A percentile compares a stretch with the other conserved stretches of the same genome.
phyloP scores from a whole-genome alignment of 2,797 vertebrate species.

The Alca torda region DNA sequence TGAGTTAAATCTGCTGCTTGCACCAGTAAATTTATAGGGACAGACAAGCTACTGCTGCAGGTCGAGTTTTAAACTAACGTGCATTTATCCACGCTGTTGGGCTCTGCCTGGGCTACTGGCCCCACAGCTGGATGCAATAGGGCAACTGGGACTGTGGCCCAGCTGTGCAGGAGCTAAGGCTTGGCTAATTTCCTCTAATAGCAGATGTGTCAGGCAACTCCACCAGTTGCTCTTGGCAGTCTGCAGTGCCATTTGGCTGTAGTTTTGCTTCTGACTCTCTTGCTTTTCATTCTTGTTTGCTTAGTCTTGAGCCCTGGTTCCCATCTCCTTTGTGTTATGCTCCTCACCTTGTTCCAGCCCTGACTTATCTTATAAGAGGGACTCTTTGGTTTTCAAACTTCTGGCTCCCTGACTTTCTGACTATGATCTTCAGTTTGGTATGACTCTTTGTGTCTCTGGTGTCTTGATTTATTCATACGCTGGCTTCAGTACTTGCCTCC shows the following conservation, averaged over 20 bases:
- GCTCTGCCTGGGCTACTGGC: constrained; percentile 29
- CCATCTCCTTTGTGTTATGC: not conserved
- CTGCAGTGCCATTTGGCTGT: constrained; percentile 45
- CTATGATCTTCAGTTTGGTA: not conserved
- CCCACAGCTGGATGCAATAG: constrained; percentile 50
- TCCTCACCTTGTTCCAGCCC: constrained; percentile 16
- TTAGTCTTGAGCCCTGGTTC: constrained; percentile 47
- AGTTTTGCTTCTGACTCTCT: constrained; percentile 45
- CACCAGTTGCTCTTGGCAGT: constrained; percentile 61
- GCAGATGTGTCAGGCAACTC: constrained; percentile 63
- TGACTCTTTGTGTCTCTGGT: not conserved
- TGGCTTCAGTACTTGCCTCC: not conserved
- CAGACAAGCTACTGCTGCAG: not conserved
- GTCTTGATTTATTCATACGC: not conserved
- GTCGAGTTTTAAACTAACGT: not conserved
- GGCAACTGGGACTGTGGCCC: constrained; percentile 25
- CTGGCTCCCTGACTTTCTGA: not conserved
- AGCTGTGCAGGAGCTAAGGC: constrained; percentile 49
- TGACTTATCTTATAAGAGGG: not conserved
- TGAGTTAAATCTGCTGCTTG: not conserved
- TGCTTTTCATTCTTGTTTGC: constrained; percentile 56
- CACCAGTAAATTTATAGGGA: not conserved
- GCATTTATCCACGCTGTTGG: not conserved
- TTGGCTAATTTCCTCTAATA: constrained; percentile 51
- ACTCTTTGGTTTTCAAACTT: not conserved